Conservation (phyloP, 2,113 vertebrate species). For the Pipa parva region DNA sequence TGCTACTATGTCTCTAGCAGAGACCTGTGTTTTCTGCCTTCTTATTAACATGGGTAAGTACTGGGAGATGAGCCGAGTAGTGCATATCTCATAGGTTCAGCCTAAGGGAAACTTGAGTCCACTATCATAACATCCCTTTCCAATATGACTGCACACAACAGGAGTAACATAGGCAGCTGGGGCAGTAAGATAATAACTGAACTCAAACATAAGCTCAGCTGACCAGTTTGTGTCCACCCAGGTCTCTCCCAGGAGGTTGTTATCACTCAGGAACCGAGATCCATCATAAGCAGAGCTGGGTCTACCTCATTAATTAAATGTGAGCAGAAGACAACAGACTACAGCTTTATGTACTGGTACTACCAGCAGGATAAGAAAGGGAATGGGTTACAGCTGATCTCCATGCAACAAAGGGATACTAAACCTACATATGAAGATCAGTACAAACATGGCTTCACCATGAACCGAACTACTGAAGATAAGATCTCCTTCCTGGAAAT, state of each 20-base stretch:
- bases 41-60: conserved; percentile 12
- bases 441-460: background rate
- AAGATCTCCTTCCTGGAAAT: conserved; percentile 49
- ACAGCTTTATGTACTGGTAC: conserved; percentile 43
- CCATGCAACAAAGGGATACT: accelerated
- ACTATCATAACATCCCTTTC: too few relatives aligned
- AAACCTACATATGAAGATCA: conserved; percentile 17
- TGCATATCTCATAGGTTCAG: too few relatives aligned
- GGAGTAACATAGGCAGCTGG: too few relatives aligned
- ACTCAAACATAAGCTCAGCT: too few relatives aligned
- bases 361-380: conserved; percentile 29
- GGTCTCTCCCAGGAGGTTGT: background rate
- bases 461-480: background rate
- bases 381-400: background rate
- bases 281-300: conserved; percentile 10
- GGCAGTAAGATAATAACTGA: too few relatives aligned
- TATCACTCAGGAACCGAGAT: conserved; percentile 30
- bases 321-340: conserved; percentile 36
- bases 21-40: background rate
- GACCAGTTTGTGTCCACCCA: background rate
- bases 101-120: too few relatives aligned
- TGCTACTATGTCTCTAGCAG: conserved; percentile 2
- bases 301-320: conserved; percentile 34
- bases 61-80: background rate
- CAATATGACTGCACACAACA: too few relatives aligned